Percentiles rank a stretch among this genome's conserved stretches.
These are phyloP conservation scores for Halictus rubicundus DNA, from an alignment of 1,140 invertebrate species.

Conservation along the genomic window DNA sequence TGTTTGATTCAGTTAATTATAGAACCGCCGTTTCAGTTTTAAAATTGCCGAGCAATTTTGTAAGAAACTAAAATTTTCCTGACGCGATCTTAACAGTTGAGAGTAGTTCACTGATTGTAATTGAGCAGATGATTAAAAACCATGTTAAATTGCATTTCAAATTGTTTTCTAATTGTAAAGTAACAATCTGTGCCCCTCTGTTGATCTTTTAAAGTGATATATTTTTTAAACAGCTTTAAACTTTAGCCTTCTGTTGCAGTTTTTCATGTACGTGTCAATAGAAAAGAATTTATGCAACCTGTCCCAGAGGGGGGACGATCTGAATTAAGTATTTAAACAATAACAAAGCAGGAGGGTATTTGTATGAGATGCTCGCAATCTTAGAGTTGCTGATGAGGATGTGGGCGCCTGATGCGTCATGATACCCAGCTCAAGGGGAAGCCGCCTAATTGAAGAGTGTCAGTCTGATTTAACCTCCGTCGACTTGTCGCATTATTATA, in stretches of 20 bases:
- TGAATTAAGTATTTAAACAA: not conserved
- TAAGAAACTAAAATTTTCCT: too few relatives aligned
- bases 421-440: conserved; percentile 56
- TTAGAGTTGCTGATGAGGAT: conserved; percentile 56
- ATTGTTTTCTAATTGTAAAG: not conserved
- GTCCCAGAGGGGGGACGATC: not conserved
- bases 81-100: too few relatives aligned
- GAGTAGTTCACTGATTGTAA: too few relatives aligned
- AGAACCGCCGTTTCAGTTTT: too few relatives aligned
- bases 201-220: not conserved
- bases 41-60: too few relatives aligned
- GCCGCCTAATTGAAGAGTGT: conserved; percentile 70
- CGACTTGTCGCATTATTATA: conserved; percentile 66
- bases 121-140: too few relatives aligned
- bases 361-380: conserved; percentile 35
- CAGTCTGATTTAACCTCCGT: conserved; percentile 69
- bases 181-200: not conserved
- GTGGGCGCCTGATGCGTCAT: conserved; percentile 60
- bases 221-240: not conserved
- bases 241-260: not conserved
- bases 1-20: too few relatives aligned
- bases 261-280: not conserved
- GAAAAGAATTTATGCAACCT: not conserved
- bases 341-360: conserved; percentile 2
- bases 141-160: too few relatives aligned